Percentiles rank a stretch among this genome's conserved stretches.
Conservation (phyloP, 2,888 invertebrate species). For the Campoletis raptor region DNA sequence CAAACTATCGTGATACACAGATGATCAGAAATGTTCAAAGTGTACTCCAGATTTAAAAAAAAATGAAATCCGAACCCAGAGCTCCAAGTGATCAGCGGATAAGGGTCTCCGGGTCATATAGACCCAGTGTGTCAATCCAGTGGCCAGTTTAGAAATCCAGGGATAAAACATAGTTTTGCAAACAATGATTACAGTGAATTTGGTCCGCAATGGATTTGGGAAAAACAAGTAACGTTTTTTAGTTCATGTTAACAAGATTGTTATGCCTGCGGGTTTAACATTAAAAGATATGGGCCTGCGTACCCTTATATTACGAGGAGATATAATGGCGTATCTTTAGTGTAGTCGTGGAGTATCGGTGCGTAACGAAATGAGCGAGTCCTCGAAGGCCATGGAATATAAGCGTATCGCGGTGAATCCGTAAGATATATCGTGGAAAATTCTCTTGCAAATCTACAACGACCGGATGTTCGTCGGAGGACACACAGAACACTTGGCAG, state of each 20-base stretch:
- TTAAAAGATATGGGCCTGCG: conserved; percentile 6
- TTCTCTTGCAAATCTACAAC: conserved; percentile 28
- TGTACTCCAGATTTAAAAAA: no score
- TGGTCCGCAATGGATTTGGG: neutral
- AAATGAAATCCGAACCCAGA: no score
- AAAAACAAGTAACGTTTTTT: conserved; percentile 2
- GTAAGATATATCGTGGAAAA: conserved; percentile 53
- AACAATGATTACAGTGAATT: neutral
- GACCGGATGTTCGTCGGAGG: conserved; percentile 56
- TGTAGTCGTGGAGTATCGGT: conserved; percentile 47
- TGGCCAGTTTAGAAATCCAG: no score
- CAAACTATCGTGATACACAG: no score
- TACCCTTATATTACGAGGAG: conserved; percentile 43
- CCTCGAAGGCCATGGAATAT: conserved; percentile 60
- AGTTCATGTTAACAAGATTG: neutral
- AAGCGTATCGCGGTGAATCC: conserved; percentile 54
- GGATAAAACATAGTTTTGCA: neutral
- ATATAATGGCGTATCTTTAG: conserved; percentile 30
- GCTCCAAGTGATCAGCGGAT: neutral
- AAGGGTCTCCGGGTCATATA: neutral
- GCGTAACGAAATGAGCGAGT: conserved; percentile 65
- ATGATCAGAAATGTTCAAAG: no score
- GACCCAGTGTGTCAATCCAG: neutral
- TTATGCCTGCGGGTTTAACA: neutral
- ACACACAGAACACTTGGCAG: conserved; percentile 29